Evolutionary conservation across 1,140 invertebrate species (phyloP).

Genomic region (Plectrocnemia conspersa): DNA sequence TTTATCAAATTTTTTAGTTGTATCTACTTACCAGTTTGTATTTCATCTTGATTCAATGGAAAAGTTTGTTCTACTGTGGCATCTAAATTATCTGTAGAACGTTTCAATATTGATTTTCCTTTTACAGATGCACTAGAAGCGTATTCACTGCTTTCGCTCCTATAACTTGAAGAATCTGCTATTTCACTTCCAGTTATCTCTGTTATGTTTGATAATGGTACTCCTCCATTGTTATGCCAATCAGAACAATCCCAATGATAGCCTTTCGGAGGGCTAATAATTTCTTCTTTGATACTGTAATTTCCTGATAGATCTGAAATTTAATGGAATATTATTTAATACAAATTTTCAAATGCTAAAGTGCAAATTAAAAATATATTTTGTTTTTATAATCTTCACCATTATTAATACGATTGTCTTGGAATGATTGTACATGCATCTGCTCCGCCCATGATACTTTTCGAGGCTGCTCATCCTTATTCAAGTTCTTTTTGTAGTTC

Average conservation of each 20-base stretch:
- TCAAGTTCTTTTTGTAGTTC: conserved; percentile 66
- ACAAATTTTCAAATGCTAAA: neutral
- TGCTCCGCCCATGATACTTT: conserved; percentile 70
- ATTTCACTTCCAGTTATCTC: conserved; percentile 82
- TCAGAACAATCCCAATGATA: conserved; percentile 91
- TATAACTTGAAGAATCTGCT: conserved; percentile 78
- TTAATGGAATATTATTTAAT: neutral
- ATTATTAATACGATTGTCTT: conserved; percentile 72
- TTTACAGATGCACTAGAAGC: neutral
- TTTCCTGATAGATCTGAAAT: conserved; percentile 27
- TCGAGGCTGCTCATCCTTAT: conserved; percentile 60
- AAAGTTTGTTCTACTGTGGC: neutral
- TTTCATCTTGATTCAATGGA: neutral
- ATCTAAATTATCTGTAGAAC: neutral
- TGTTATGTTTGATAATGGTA: conserved; percentile 77
- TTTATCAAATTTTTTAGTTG: neutral
- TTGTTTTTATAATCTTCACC: conserved; percentile 49
- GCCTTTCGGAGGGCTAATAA: conserved; percentile 32
- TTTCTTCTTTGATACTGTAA: conserved; percentile 27
- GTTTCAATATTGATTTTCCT: neutral
- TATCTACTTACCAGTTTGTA: neutral
- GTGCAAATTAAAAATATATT: conserved; percentile 1
- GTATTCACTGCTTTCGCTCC: conserved; percentile 79
- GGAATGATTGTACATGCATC: conserved; percentile 63
- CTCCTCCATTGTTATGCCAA: conserved; percentile 65